Evolutionary conservation across 2,888 invertebrate species (phyloP).

Genomic region (Napeogenes inachia): DNA sequence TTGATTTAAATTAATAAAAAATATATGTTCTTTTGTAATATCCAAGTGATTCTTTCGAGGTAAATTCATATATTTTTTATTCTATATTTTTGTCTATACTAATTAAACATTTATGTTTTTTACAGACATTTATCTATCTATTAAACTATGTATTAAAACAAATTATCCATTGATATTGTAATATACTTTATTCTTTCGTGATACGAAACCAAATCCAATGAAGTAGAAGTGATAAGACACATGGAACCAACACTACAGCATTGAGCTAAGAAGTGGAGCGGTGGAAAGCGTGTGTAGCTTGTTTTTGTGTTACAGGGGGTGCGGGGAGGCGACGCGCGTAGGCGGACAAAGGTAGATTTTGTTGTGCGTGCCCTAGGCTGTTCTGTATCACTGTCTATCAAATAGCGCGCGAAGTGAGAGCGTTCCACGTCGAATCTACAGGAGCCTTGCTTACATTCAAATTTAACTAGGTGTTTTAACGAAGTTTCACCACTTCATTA

Average conservation of each 20-base stretch:
- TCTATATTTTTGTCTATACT: no score
- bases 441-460: slow-evolving; percentile 32
- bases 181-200: not conserved
- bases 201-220: not conserved
- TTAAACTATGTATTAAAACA: not conserved
- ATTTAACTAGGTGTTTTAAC: slow-evolving; percentile 18
- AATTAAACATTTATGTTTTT: no score
- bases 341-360: slow-evolving; percentile 74
- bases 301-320: slow-evolving; percentile 77
- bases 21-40: no score
- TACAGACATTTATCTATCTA: no score
- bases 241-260: slow-evolving; percentile 10
- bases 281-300: slow-evolving; percentile 70
- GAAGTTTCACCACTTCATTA: slow-evolving; percentile 23
- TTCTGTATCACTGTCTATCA: slow-evolving; percentile 75
- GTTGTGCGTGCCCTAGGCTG: slow-evolving; percentile 78
- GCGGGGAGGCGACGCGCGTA: slow-evolving; percentile 69
- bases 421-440: slow-evolving; percentile 64
- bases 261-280: slow-evolving; percentile 39
- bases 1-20: no score
- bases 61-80: no score
- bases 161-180: not conserved
- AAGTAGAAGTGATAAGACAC: not conserved
- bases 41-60: no score
- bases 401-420: slow-evolving; percentile 71